These are phyloP conservation scores for Lonchura striata DNA, from an alignment of 2,113 vertebrate species.

Conservation along the genomic window DNA sequence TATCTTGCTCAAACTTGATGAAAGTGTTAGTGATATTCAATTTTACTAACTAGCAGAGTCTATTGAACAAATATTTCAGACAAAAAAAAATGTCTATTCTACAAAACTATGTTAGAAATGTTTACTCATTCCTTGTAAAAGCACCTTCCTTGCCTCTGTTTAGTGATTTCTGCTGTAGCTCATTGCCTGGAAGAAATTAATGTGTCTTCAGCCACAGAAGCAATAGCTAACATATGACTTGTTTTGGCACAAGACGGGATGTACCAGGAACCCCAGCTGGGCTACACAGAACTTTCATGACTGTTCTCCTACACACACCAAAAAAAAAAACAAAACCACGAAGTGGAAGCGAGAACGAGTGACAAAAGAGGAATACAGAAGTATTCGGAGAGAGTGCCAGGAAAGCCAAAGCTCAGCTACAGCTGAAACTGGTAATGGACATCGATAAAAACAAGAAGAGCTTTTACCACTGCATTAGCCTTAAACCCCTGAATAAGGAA, in stretches of 20 bases:
- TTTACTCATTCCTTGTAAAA: background rate
- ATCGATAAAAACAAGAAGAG: background rate
- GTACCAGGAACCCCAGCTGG: background rate
- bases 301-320: background rate
- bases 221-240: background rate
- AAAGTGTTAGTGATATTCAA: background rate
- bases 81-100: background rate
- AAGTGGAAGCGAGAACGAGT: background rate
- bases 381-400: background rate
- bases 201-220: background rate
- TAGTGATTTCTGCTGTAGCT: background rate
- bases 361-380: background rate
- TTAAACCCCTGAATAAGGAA: background rate
- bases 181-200: background rate
- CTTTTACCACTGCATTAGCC: background rate
- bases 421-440: background rate
- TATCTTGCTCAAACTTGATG: background rate
- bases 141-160: background rate
- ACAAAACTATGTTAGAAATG: background rate
- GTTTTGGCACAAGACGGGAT: conserved; percentile 10
- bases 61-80: background rate
- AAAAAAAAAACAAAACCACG: no score
- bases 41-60: background rate
- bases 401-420: background rate
- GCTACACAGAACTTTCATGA: background rate